Conservation (phyloP, 2,888 invertebrate species). For the Dryococelus australis region DNA sequence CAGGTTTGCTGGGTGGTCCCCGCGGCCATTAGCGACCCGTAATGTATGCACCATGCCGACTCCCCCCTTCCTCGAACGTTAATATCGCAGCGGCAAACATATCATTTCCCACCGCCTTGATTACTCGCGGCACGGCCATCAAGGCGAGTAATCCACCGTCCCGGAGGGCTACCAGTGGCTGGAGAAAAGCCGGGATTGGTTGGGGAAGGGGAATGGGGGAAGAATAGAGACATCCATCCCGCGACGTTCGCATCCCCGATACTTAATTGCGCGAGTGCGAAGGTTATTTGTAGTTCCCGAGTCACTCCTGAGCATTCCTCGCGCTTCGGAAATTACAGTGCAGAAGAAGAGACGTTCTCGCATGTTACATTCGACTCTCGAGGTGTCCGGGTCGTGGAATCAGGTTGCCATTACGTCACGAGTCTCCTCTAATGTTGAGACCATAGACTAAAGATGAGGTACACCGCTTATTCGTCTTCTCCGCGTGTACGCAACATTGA, state of each 20-base stretch:
- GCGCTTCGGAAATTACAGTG: too few species aligned
- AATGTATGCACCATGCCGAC: constrained; percentile 11
- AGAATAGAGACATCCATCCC: not conserved
- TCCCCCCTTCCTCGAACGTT: not conserved
- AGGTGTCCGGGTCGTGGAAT: too few species aligned
- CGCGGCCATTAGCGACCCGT: not conserved
- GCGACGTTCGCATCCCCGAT: not conserved
- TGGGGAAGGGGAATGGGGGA: too few species aligned
- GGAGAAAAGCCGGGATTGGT: too few species aligned
- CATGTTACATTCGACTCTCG: too few species aligned
- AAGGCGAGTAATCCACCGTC: not conserved
- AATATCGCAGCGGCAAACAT: not conserved
- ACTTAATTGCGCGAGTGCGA: constrained; percentile 1
- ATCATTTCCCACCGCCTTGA: not conserved
- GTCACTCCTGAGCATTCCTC: not conserved
- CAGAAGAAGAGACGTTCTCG: too few species aligned
- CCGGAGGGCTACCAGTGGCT: too few species aligned
- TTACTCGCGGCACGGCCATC: not conserved
- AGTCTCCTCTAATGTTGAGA: too few species aligned
- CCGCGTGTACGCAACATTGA: too few species aligned
- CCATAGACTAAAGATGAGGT: too few species aligned
- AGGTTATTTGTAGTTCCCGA: not conserved
- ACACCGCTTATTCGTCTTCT: too few species aligned
- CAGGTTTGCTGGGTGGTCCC: not conserved
- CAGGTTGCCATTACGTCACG: too few species aligned